Conservation (phyloP, 2,888 invertebrate genomes). For the Cheilosia pagana region DNA sequence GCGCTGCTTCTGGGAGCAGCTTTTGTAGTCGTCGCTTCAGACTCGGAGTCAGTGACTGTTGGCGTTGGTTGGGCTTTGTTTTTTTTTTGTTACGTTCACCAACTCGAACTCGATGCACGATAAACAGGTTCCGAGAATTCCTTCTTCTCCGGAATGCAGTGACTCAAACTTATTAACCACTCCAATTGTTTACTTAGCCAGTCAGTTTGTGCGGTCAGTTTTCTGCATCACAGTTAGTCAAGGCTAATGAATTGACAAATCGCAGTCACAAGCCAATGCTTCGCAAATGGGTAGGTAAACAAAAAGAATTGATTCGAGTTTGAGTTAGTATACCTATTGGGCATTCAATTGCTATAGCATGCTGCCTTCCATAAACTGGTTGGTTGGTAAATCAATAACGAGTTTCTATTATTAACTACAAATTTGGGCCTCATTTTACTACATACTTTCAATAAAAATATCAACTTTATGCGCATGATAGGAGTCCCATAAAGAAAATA, state of each 20-base stretch:
- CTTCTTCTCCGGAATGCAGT: conserved; percentile 49
- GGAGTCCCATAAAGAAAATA: background rate
- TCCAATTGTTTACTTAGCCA: conserved; percentile 46
- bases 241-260: background rate
- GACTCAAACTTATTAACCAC: conserved; percentile 58
- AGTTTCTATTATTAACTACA: conserved; percentile 21
- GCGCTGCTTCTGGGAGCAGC: conserved; percentile 14
- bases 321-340: background rate
- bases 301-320: background rate
- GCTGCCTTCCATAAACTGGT: conserved; percentile 4
- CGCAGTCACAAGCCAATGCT: background rate
- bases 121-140: conserved; percentile 41
- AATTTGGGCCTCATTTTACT: background rate
- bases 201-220: conserved; percentile 7
- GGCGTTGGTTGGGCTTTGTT: background rate
- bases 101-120: background rate
- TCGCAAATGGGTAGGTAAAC: background rate
- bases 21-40: conserved; percentile 27
- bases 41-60: conserved; percentile 30
- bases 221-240: conserved; percentile 8
- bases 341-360: background rate
- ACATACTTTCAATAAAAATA: background rate
- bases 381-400: conserved; percentile 13
- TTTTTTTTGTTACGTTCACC: conserved; percentile 19
- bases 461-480: background rate